phyloP scores from a whole-genome alignment of 2,113 vertebrate genomes.

The Cebus imitator region DNA sequence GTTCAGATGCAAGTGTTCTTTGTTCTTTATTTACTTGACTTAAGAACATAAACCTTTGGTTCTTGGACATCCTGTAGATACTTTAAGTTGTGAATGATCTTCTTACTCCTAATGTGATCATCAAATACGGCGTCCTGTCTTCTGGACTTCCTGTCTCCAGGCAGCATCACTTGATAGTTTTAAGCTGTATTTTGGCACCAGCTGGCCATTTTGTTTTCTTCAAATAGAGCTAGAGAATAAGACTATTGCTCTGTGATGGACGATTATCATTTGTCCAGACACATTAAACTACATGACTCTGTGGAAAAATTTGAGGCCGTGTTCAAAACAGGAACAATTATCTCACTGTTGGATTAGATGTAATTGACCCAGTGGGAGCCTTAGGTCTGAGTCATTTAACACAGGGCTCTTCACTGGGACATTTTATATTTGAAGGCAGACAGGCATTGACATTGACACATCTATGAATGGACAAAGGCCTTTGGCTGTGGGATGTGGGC shows the following conservation, averaged over 20 bases:
- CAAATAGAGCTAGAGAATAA: neutral
- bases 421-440: neutral
- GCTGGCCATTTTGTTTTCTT: neutral
- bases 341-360: neutral
- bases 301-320: neutral
- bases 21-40: neutral
- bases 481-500: neutral
- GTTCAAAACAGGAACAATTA: neutral
- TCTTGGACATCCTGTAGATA: neutral
- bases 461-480: neutral
- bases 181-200: neutral
- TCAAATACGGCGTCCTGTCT: neutral
- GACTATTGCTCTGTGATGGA: neutral
- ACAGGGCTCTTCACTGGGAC: neutral
- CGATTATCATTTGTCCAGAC: neutral
- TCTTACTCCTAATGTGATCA: neutral
- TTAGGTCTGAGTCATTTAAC: neutral
- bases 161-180: neutral
- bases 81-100: neutral
- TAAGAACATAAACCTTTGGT: neutral
- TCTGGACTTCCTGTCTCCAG: neutral
- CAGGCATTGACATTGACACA: too few species aligned
- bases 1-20: neutral
- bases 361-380: too few species aligned
- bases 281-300: neutral